phyloP scores from a whole-genome alignment of 1,140 invertebrate genomes.

The Hesperophylax magnus region DNA sequence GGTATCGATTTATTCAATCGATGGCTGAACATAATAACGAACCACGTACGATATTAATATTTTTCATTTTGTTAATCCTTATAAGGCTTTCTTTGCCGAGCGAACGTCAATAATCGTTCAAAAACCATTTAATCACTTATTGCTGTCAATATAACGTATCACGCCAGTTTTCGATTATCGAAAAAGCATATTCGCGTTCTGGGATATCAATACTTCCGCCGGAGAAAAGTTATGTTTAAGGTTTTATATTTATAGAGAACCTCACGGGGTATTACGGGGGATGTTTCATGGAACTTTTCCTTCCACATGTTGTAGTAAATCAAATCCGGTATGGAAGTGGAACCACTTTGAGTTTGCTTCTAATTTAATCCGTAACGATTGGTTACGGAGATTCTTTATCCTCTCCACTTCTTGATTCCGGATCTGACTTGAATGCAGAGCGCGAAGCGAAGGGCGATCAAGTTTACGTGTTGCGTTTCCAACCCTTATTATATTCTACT shows the following conservation, averaged over 20 bases:
- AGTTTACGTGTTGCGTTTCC: slow-evolving; percentile 33
- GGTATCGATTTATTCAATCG: no score
- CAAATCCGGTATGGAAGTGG: background rate
- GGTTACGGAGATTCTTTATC: background rate
- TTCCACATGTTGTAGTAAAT: background rate
- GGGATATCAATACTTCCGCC: slow-evolving; percentile 10
- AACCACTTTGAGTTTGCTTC: slow-evolving; percentile 1
- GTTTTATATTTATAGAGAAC: background rate
- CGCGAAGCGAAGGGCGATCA: background rate
- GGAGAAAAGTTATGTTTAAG: background rate
- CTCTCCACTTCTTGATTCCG: background rate
- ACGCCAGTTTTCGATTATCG: background rate
- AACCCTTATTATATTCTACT: background rate
- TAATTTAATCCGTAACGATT: background rate
- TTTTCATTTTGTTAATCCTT: no score
- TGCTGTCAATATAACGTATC: slow-evolving; percentile 15
- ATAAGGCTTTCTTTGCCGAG: no score
- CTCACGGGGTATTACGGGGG: background rate
- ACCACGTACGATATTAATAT: no score
- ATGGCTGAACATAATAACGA: no score
- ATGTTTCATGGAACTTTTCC: background rate
- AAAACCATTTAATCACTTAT: background rate
- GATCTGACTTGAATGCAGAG: background rate
- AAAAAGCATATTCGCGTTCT: slow-evolving; percentile 4
- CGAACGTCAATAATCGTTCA: no score